These are phyloP conservation scores for Dorcus hopei DNA, from an alignment of 2,888 invertebrate species.

Conservation along the genomic window DNA sequence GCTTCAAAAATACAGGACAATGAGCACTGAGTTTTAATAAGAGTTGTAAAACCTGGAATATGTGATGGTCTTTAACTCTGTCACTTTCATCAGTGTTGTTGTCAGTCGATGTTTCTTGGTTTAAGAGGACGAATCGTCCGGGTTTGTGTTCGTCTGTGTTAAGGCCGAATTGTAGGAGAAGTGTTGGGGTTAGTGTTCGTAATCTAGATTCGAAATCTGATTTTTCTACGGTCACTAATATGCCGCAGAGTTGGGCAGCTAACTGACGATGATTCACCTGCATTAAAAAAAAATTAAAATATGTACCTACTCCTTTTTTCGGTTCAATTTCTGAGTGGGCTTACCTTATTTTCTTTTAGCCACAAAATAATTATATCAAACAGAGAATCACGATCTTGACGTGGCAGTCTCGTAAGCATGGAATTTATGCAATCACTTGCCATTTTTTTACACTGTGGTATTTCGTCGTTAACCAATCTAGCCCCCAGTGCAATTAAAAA, in stretches of 20 bases:
- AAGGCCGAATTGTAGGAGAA: constrained; percentile 40
- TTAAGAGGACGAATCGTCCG: constrained; percentile 13
- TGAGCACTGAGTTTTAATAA: constrained; percentile 64
- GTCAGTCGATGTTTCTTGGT: constrained; percentile 25
- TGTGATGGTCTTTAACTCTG: constrained; percentile 66
- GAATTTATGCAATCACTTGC: constrained; percentile 70
- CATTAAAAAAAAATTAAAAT: constrained; percentile 31
- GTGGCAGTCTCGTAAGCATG: constrained; percentile 60
- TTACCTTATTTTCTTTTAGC: constrained; percentile 64
- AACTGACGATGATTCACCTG: constrained; percentile 68
- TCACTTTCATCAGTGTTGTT: constrained; percentile 52
- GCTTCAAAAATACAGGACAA: constrained; percentile 60
- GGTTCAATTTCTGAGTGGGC: no score
- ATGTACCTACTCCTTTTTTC: no score
- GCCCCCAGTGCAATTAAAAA: constrained; percentile 75
- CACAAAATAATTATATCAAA: constrained; percentile 70
- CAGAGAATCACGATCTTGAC: constrained; percentile 60
- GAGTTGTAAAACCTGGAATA: constrained; percentile 71
- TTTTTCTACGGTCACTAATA: constrained; percentile 76
- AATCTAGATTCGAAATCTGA: constrained; percentile 67
- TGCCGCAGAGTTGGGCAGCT: constrained; percentile 73
- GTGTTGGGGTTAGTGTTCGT: constrained; percentile 59
- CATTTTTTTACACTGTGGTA: constrained; percentile 69
- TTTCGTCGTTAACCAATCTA: constrained; percentile 78
- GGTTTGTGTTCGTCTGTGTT: constrained; percentile 17